phyloP scores from a whole-genome alignment of 2,888 invertebrate species.

The Zeuzera pyrina region DNA sequence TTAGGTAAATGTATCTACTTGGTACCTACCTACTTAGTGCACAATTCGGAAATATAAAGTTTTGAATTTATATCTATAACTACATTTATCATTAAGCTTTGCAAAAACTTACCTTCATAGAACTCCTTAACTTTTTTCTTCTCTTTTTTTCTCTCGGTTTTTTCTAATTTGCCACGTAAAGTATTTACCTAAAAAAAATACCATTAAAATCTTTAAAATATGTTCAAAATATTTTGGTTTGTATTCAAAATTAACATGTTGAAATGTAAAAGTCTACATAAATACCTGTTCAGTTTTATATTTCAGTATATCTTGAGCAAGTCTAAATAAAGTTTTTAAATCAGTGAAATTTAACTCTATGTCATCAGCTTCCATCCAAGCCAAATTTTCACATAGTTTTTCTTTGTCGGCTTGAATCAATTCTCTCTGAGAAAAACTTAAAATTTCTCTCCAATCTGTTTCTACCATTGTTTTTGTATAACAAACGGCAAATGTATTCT shows the following conservation, averaged over 20 bases:
- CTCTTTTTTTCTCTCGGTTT: conserved; percentile 30
- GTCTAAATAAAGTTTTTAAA: conserved; percentile 69
- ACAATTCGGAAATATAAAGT: too few relatives aligned
- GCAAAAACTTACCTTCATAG: too few relatives aligned
- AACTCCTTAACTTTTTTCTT: conserved; percentile 40
- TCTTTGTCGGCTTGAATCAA: conserved; percentile 76
- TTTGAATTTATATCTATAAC: too few relatives aligned
- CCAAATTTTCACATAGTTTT: conserved; percentile 73
- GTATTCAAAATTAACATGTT: neutral
- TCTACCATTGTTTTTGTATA: conserved; percentile 41
- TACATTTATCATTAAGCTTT: too few relatives aligned
- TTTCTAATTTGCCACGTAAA: conserved; percentile 44
- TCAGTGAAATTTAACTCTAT: conserved; percentile 71
- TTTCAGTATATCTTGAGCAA: conserved; percentile 79
- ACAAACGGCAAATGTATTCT: too few relatives aligned
- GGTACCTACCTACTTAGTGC: too few relatives aligned
- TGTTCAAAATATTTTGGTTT: neutral
- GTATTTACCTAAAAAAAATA: conserved; percentile 42
- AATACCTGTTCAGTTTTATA: conserved; percentile 79
- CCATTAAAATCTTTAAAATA: conserved; percentile 3
- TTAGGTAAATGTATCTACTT: too few relatives aligned
- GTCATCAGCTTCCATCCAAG: conserved; percentile 75
- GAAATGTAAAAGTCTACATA: neutral
- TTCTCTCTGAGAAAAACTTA: conserved; percentile 67
- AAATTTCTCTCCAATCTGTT: conserved; percentile 74